A percentile compares a stretch with the other conserved stretches of the same genome.
Conservation (phyloP, 2,113 vertebrate species). For the Semicossyphus pulcher region DNA sequence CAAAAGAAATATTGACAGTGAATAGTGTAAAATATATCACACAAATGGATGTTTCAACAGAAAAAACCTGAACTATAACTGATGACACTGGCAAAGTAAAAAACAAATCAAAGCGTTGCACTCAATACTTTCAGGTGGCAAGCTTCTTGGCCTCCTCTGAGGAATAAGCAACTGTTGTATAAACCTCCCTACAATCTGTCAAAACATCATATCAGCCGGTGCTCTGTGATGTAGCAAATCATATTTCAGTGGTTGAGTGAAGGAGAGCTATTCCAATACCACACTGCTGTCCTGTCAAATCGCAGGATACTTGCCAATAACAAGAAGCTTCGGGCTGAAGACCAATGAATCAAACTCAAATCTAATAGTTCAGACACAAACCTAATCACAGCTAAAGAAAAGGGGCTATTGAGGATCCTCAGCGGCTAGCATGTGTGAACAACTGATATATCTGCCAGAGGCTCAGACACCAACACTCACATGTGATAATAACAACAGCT, state of each 20-base stretch:
- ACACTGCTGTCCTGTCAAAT: slow-evolving; percentile 52
- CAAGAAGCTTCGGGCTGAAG: slow-evolving; percentile 52
- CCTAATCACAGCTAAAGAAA: slow-evolving; percentile 54
- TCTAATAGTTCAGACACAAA: slow-evolving; percentile 66
- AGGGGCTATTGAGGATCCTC: slow-evolving; percentile 27
- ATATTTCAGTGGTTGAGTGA: slow-evolving; percentile 53
- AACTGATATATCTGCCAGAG: slow-evolving; percentile 21
- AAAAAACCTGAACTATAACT: background rate
- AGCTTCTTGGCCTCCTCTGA: background rate
- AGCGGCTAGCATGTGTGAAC: slow-evolving; percentile 13
- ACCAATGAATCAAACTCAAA: slow-evolving; percentile 56
- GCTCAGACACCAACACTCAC: background rate
- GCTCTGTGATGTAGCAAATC: slow-evolving; percentile 46
- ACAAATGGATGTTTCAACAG: background rate
- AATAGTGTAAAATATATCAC: background rate
- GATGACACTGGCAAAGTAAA: background rate
- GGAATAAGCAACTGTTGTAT: slow-evolving; percentile 16
- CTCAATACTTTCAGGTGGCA: background rate
- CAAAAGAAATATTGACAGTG: background rate
- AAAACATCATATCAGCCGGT: slow-evolving; percentile 39
- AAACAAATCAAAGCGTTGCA: background rate
- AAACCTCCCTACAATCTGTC: slow-evolving; percentile 31
- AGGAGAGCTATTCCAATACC: slow-evolving; percentile 39
- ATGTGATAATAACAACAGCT: slow-evolving; percentile 14
- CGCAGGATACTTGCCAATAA: slow-evolving; percentile 38